Base-by-base conservation (phyloP, 2,888 invertebrate genomes). In the Seira musarum region DNA sequence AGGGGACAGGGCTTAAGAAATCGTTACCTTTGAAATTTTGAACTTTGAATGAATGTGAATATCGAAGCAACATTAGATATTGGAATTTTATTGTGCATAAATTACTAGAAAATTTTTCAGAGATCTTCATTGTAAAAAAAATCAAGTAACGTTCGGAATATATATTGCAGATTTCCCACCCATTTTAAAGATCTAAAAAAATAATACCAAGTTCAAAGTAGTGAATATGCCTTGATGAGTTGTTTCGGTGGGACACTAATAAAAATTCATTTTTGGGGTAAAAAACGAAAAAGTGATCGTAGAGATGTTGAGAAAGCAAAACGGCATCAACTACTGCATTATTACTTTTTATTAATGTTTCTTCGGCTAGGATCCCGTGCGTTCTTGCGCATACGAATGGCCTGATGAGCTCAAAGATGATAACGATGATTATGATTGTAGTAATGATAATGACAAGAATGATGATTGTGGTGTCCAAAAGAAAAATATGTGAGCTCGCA, bases 361-460 rank as follows among this genome's bases (percentile, higher is more conserved):
- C 63, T 71, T 80, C 73, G 80, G 80, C 74, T 77, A 67, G 57
- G 72, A 53, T 78, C 69, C 69, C 65, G 67, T 83, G 72, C 66
- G 49, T 70, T 60, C 40, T 64, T 70, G 30, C 75, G 83, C 83
- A 83, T 83, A 83, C 83, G 83, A 83, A 83, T 83, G 80, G 83
- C 53, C 79, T 81, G 83, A 81, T 81, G 81, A 83, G 70, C 79
- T 66, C 30, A 53, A 76, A 40, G 64, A 77, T 69, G 67, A 66
- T 79, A 64, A 60, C 65, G 71, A 78, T 77, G 61, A 76, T 76
- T 79, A 79, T 79, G 79, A 79, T 79, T 79, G 79, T 79, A 68
- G 72, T 79, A 79, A 79, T 79, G 79, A 79, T 79, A 79, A 79
- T 79, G 79, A 79, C 79, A 79, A 79, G 79, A 79, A 79, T 72